phyloP scores from a whole-genome alignment of 35 echinoderm and acorn worm genomes.

The Ptychodera flava region DNA sequence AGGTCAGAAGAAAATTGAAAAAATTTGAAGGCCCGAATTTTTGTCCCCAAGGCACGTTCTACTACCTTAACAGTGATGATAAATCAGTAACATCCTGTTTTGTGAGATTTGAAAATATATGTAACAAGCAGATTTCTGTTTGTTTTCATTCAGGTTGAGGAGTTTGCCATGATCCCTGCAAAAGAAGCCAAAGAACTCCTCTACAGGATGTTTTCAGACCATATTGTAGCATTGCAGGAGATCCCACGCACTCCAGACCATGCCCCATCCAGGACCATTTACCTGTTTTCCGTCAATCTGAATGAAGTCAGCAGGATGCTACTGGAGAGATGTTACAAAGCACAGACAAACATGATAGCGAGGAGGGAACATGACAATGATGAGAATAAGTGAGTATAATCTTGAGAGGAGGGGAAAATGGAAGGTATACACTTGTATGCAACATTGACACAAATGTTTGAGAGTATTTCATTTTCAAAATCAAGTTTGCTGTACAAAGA shows the following conservation, averaged over 20 bases:
- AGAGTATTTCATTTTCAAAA: no score
- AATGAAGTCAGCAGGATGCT: conserved; percentile 59
- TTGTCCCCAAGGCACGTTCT: no score
- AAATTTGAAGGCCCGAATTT: no score
- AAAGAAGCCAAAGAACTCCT: conserved; percentile 89
- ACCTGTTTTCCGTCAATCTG: conserved; percentile 71
- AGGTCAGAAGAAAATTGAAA: no score
- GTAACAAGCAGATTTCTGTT: background rate
- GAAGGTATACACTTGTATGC: no score
- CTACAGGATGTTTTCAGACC: conserved; percentile 89
- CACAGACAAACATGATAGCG: conserved; percentile 60
- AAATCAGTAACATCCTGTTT: no score
- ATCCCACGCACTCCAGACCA: conserved; percentile 92
- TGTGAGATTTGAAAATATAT: no score
- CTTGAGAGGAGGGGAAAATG: no score
- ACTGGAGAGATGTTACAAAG: conserved; percentile 75
- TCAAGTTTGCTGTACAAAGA: no score
- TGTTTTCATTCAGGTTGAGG: conserved; percentile 42
- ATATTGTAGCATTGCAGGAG: conserved; percentile 78
- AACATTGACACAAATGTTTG: no score
- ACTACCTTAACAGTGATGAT: no score
- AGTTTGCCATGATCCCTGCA: conserved; percentile 84
- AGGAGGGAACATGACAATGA: conserved; percentile 79
- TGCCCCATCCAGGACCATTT: conserved; percentile 92
- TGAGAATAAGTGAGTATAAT: conserved; percentile 85